Evolutionary conservation across 1,140 invertebrate genomes (phyloP), one percentile per base, ranked within the genome.

Genomic region (Papilio polyxenes): DNA sequence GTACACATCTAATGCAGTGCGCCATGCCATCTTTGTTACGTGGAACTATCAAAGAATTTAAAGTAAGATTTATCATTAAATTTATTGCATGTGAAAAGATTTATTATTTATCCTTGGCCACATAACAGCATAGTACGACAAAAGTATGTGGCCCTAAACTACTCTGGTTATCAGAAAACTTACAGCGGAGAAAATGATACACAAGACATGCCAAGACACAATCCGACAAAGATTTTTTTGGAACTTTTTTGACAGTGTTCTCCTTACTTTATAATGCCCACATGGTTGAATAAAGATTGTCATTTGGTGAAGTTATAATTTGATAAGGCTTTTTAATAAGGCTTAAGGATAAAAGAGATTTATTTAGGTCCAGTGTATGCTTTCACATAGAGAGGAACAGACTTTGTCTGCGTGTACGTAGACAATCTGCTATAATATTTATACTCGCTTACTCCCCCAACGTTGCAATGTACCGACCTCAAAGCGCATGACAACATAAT

Each of bases 401-500:
- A 37, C 65, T 69, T 69, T 69, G 65, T 69, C 65, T 11, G 53
- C 15, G 53, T 17, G 65, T 69, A 69, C 65, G 65, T 69, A 69
- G 65, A 69, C 65, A 69, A 69, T 69, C 65, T 69, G 11, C 65
- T 69, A 40, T 69, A 69, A 69, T 69, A 69, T 69, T 69, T 37
- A 69, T 69, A 31, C 65, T 2, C 65, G 65, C 65, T 69, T 69
- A 31, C 65, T 69, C 23, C 23, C 65, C 65, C 65, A 69, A 69
- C 65, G 65, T 69, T 37, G 65, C 23, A 31, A 37, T 69, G 65
- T 31, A 65, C 65, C n/a, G 31, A 69, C 65, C 65, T 69, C 65
- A 69, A 69, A 69, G 65, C 65, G 59, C 59, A 69, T 69, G 65
- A 69, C 65, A 69, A 69, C 65, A 69, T 69, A 69, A 69, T 69